These are phyloP conservation scores for Leistus spinibarbis DNA, from an alignment of 2,888 invertebrate species.

Conservation along the genomic window DNA sequence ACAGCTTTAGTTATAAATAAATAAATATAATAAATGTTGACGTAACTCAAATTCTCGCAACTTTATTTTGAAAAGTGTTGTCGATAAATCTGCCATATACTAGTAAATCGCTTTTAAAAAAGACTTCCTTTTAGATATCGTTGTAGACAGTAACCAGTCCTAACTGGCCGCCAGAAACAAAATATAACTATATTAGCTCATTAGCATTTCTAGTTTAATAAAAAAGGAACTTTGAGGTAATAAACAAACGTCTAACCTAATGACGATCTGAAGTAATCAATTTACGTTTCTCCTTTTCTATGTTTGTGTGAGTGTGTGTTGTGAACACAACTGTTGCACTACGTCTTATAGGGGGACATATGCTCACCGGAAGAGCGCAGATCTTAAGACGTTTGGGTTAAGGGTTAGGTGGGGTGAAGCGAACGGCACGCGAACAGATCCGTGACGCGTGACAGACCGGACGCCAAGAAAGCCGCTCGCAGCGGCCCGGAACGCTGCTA, in stretches of 20 bases:
- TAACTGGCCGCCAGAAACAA: too few species aligned
- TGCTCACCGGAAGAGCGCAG: constrained; percentile 7
- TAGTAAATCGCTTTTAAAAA: too few species aligned
- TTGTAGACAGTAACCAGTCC: too few species aligned
- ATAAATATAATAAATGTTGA: too few species aligned
- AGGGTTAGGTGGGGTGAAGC: neutral
- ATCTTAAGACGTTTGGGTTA: constrained; percentile 24
- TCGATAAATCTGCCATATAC: too few species aligned
- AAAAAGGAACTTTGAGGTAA: neutral
- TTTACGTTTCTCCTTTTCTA: neutral
- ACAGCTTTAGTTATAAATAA: too few species aligned
- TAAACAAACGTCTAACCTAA: neutral
- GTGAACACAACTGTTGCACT: constrained; percentile 4
- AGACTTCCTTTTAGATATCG: too few species aligned
- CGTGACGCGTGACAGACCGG: constrained; percentile 43
- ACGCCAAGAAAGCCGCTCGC: constrained; percentile 36
- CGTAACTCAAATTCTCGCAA: too few species aligned
- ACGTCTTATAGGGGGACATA: constrained; percentile 1
- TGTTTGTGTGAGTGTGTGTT: too few species aligned
- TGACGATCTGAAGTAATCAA: neutral
- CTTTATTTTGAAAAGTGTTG: too few species aligned
- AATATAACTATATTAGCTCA: neutral
- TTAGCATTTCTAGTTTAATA: neutral
- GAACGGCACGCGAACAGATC: constrained; percentile 28
- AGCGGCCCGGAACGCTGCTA: constrained; percentile 26